These are phyloP conservation scores for Echinops telfairi DNA, from an alignment of 2,113 vertebrate genomes.

Conservation along the genomic window DNA sequence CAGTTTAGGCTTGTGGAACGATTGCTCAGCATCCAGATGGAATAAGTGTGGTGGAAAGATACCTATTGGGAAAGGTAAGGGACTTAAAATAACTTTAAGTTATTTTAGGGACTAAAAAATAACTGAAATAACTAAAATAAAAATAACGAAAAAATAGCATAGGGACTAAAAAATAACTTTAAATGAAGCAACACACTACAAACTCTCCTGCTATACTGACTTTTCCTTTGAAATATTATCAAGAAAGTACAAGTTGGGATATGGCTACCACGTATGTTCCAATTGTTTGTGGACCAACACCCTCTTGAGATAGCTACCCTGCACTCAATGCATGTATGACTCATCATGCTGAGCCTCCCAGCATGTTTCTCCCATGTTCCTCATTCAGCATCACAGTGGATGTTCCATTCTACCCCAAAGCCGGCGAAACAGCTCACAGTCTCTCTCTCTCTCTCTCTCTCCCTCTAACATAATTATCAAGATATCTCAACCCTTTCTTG, in stretches of 20 bases:
- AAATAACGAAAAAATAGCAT: background rate
- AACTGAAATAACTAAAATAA: too few relatives aligned
- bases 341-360: too few relatives aligned
- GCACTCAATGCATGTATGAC: background rate
- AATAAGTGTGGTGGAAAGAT: too few relatives aligned
- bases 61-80: too few relatives aligned
- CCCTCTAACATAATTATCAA: too few relatives aligned
- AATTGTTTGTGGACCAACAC: background rate
- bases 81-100: too few relatives aligned
- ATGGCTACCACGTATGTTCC: background rate
- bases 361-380: background rate
- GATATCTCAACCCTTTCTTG: background rate
- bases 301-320: background rate
- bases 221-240: constrained; percentile 12
- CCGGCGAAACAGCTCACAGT: too few relatives aligned
- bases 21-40: background rate
- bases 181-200: background rate
- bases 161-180: background rate
- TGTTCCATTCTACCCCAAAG: too few relatives aligned
- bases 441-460: background rate
- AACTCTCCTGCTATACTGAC: background rate
- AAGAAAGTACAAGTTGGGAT: background rate
- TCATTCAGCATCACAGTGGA: rapidly evolving
- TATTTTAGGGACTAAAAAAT: too few relatives aligned
- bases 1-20: too few relatives aligned